phyloP scores from a whole-genome alignment of 2,797 vertebrate species.

The Mycteria americana region DNA sequence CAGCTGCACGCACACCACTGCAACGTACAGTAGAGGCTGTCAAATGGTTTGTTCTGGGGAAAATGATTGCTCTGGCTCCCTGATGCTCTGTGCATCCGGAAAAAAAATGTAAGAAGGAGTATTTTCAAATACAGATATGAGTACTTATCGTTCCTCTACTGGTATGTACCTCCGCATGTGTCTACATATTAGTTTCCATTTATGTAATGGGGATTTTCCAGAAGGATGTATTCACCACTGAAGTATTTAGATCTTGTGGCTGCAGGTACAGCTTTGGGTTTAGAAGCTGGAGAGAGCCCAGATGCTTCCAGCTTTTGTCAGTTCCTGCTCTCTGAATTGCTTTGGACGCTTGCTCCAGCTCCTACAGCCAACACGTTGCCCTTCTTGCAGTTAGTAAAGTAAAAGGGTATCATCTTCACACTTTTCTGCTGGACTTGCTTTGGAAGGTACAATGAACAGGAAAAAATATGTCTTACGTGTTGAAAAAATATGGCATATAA shows the following conservation, averaged over 20 bases:
- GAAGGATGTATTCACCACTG: neutral
- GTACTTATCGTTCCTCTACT: neutral
- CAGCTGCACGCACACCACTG: neutral
- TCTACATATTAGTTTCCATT: neutral
- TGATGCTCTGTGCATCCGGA: neutral
- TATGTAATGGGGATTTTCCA: constrained; percentile 19
- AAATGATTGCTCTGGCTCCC: neutral
- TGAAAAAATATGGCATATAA: neutral
- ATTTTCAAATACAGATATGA: neutral
- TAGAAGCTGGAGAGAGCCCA: neutral
- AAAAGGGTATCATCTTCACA: neutral
- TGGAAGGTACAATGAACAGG: neutral
- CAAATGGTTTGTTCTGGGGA: neutral
- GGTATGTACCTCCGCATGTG: neutral
- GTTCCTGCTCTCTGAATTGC: neutral
- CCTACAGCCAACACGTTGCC: neutral
- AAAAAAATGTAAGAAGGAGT: neutral
- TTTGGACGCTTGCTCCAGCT: neutral
- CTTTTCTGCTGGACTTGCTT: neutral
- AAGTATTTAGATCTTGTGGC: neutral
- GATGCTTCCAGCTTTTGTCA: neutral
- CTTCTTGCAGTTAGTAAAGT: neutral
- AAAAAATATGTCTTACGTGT: neutral
- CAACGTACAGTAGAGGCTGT: neutral
- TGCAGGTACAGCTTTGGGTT: neutral